Evolutionary conservation across 2,113 vertebrate genomes (phyloP).

Genomic region (Bubo scandiacus): DNA sequence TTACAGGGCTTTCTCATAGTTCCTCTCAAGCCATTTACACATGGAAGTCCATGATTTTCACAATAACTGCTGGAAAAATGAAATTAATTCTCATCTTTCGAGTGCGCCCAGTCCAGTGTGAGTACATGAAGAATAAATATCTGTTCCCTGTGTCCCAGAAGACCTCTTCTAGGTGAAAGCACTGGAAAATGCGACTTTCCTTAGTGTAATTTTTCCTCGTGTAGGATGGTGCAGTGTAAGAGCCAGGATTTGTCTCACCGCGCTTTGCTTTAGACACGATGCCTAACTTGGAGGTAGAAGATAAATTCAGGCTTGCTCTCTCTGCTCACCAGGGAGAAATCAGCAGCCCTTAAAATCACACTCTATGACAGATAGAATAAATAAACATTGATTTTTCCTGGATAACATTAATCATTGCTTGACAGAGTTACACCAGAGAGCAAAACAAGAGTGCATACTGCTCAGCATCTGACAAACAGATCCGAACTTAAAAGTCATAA

Average conservation of each 20-base stretch:
- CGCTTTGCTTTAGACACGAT: accelerated
- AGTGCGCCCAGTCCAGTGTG: background rate
- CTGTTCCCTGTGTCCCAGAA: background rate
- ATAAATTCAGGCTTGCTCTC: background rate
- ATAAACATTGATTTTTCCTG: slow-evolving; percentile 16
- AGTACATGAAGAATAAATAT: background rate
- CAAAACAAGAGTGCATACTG: accelerated
- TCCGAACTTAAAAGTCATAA: background rate
- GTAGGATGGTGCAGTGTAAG: background rate
- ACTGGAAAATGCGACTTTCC: accelerated
- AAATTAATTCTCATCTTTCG: background rate
- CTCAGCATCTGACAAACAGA: background rate
- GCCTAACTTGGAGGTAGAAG: background rate
- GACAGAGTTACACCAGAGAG: slow-evolving; percentile 16
- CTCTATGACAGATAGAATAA: background rate
- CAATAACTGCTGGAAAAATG: background rate
- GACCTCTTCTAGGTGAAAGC: background rate
- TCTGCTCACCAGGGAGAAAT: background rate
- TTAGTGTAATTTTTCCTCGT: accelerated
- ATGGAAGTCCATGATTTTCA: background rate
- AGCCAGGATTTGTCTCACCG: background rate
- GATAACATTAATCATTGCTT: slow-evolving; percentile 33
- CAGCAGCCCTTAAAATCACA: background rate
- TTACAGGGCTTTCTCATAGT: accelerated
- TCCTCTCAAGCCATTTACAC: background rate